Evolutionary conservation across 2,113 vertebrate species (phyloP), one percentile per base, ranked within the genome.

Genomic region (Gasterosteus aculeatus): DNA sequence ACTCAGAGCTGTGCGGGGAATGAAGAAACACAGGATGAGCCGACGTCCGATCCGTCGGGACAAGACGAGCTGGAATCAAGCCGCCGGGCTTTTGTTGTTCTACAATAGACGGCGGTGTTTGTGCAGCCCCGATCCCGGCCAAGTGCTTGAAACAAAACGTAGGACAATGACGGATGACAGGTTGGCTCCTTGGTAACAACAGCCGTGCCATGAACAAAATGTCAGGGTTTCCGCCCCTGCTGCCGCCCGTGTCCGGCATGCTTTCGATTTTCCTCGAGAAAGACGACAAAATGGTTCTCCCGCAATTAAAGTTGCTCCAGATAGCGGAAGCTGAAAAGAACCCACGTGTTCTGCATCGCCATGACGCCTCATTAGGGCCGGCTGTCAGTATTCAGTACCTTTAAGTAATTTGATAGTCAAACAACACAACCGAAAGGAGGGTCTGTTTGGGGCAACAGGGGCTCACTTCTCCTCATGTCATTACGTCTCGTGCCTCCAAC

Each of bases 21-120:
- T 72, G 80, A 88, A 89, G 78, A 87, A 85, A 82, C 64, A 54
- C 3, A 7, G 60, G 38, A 72, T 44, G 77, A 82, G 81, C 72
- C 19, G 80, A 75, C 33, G 77, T 81, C 85, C 79, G 33, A 72
- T 82, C 65, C 31, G 49, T 69, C 82, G 68, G 82, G 66, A 85
- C 82, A 85, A 87, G 16, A 59, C 69, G 35, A 75, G 22, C n/a
- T 57, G 75, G 80, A 80, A 41, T 62, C 54, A 3, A 58, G 66
- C 78, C 62, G 38, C 44, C 0, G 12, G 68, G 79, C 78, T 63
- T 41, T 85, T 91, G 82, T 91, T 71, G 12, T 38, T 58, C 39
- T 12, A 61, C 12, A 63, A 69, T 33, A 72, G 64, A 78, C 69
- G 69, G 58, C 7, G 19, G 51, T n/a, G 72, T 65, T 58, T 64